Evolutionary conservation across 2,888 invertebrate species (phyloP).

Genomic region (Phytoseiulus persimilis): DNA sequence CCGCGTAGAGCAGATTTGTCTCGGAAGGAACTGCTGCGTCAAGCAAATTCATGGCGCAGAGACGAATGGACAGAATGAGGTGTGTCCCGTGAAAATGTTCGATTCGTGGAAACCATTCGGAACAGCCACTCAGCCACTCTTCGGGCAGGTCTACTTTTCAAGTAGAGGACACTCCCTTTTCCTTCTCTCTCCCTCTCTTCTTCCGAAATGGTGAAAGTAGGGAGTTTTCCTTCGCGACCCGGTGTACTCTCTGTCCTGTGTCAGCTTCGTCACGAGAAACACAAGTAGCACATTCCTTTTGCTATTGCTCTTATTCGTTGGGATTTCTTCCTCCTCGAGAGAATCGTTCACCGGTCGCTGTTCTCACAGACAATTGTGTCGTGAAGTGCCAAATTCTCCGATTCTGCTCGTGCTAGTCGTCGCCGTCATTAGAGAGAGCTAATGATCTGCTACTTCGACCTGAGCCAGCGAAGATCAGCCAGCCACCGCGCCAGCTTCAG

Average conservation of each 20-base stretch:
- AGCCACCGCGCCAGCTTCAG: background rate
- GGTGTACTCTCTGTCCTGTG: background rate
- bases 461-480: background rate
- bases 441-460: background rate
- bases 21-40: background rate
- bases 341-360: background rate
- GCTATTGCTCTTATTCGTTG: background rate
- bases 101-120: conserved; percentile 38
- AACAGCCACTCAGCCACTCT: background rate
- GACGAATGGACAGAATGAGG: background rate
- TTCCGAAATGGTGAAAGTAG: background rate
- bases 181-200: background rate
- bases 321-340: background rate
- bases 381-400: background rate
- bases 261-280: background rate
- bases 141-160: background rate
- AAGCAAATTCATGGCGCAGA: background rate
- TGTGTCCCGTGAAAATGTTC: background rate
- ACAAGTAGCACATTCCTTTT: conserved; percentile 5
- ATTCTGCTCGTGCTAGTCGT: background rate
- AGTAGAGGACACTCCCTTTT: background rate
- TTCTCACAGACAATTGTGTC: background rate
- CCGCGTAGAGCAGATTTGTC: background rate
- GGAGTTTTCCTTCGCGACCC: background rate
- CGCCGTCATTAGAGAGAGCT: background rate